These are phyloP conservation scores for Pristionchus exspectatus DNA, from an alignment of 2,888 invertebrate species.

Conservation along the genomic window DNA sequence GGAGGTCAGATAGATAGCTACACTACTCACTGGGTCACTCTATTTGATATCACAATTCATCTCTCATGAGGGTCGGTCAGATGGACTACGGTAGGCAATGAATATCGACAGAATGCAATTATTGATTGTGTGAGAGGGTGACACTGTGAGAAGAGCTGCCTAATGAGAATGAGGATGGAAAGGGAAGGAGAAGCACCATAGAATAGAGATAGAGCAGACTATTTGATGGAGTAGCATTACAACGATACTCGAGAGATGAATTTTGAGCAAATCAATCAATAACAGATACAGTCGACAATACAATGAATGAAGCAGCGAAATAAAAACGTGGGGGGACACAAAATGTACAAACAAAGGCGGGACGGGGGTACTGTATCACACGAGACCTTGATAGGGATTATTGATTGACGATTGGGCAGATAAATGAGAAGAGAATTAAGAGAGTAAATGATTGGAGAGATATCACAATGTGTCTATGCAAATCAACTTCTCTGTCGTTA, in stretches of 20 bases:
- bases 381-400: constrained; percentile 47
- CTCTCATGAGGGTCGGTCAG: constrained; percentile 27
- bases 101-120: constrained; percentile 12
- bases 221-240: constrained; percentile 9
- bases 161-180: constrained; percentile 24
- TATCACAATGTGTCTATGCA: constrained; percentile 43
- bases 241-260: constrained; percentile 41
- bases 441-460: constrained; percentile 36
- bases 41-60: constrained; percentile 36
- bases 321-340: neutral
- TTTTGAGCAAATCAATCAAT: constrained; percentile 41
- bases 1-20: constrained; percentile 38
- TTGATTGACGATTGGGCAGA: constrained; percentile 21
- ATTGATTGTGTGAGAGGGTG: constrained; percentile 3
- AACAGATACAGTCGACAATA: constrained; percentile 41
- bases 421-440: constrained; percentile 20
- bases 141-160: constrained; percentile 39
- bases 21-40: constrained; percentile 50
- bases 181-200: constrained; percentile 19
- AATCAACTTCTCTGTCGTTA: constrained; percentile 17
- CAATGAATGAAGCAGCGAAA: neutral
- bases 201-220: constrained; percentile 38
- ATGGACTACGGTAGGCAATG: constrained; percentile 18
- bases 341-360: constrained; percentile 40
- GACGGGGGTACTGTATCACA: constrained; percentile 38